Evolutionary conservation across 2,113 vertebrate genomes (phyloP).

Genomic region (Microcebus griseorufus): DNA sequence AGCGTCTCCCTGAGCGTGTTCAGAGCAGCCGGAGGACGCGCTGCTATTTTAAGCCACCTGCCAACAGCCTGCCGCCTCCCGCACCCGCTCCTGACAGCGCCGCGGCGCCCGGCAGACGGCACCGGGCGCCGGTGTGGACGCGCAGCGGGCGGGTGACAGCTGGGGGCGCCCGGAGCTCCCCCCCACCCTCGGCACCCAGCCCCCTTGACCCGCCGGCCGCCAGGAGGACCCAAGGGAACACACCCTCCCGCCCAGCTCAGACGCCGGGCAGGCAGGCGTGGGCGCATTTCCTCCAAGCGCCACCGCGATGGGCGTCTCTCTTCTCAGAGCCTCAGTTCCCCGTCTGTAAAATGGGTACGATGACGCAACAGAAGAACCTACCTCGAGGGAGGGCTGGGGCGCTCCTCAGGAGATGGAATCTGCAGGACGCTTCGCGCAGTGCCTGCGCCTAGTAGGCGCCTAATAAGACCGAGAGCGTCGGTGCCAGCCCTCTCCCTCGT

Average conservation of each 20-base stretch:
- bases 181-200: not conserved
- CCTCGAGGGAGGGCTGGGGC: fast-evolving
- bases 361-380: fast-evolving
- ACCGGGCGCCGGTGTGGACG: not conserved
- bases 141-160: not conserved
- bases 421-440: fast-evolving
- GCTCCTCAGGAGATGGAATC: fast-evolving
- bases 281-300: fast-evolving
- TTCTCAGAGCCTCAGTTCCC: not conserved
- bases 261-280: fast-evolving
- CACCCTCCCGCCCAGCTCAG: not conserved
- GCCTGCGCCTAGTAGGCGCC: not conserved
- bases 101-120: not conserved
- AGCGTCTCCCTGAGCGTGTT: not conserved
- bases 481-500: fast-evolving
- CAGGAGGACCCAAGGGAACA: not conserved
- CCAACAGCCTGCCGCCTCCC: too few species aligned
- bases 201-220: not conserved
- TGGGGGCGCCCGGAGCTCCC: not conserved
- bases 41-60: too few species aligned
- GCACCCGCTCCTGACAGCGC: slow-evolving; percentile 33
- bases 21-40: not conserved
- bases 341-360: not conserved
- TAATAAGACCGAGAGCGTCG: fast-evolving
- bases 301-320: not conserved